Evolutionary conservation across 2,113 vertebrate species (phyloP), one percentile per base, ranked within the genome.

Genomic region (Centropus unirufus): DNA sequence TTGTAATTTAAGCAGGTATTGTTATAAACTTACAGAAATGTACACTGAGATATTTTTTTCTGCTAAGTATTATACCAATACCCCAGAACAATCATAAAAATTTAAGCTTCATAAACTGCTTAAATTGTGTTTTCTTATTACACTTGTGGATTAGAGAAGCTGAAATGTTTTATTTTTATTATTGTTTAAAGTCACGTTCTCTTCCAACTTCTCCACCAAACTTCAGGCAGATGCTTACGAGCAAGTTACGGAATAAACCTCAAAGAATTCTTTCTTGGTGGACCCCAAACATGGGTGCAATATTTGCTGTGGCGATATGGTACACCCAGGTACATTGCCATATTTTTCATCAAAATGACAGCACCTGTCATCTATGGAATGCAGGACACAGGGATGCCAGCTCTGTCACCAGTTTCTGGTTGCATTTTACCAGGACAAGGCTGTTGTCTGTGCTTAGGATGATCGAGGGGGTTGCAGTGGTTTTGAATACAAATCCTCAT

Each of bases 1-100:
- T 93, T 55, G 81, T 93, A 97, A 97, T 97, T 97, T 97, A 98
- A 98, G 95, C 46, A 94, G 89, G 86, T 96, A 96, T 90, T 95
- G 96, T 96, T 97, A 72, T 69, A 64, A 67, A 66, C 91, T 57
- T 57, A 58, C 55, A 51, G 82, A 93, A 90, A 49, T 5, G 13
- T 92, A 96, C 89, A 92, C 70, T 94, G 69, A 78, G 84, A 75
- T 36, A 36, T 36, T 36, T 36, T 36, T 96, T 83, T 86, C 68
- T 80, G 61, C 36, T 70, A 79, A 92, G 89, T 92, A 92, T 94
- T 75, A 95, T 93, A 92, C 57, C 92, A 95, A 96, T 93, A 95
- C 92, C 74, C 47, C 68, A 81, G 76, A 92, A 95, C 94, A 95
- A 74, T 95, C 96, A 86, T 96, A 95, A 94, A 95, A 95, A 87